Evolutionary conservation across 2,113 vertebrate species (phyloP), one percentile per base, ranked within the genome.

Genomic region (Pseudolaguvia tuberculata): DNA sequence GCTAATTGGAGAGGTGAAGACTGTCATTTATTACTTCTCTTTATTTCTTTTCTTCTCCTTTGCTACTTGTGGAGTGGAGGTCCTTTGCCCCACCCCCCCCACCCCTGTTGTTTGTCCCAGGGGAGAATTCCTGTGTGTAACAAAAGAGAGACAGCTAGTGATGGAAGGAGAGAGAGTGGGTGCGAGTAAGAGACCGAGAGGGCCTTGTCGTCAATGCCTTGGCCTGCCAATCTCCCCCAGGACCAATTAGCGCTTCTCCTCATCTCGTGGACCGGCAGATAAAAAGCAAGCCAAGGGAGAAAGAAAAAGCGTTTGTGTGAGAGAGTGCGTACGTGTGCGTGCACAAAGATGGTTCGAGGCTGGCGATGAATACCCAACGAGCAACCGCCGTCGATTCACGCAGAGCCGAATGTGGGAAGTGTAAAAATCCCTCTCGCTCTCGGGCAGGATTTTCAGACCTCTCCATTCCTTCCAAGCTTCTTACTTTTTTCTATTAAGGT

Each of bases 171-270:
- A 79, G 50, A 70, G 69, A 48, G 67, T 68, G 56, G 50, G 59
- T 68, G 62, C 39, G 61, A 66, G 70, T 66, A 55, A 73, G 70
- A 79, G 72, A 57, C 55, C 29, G 72, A 80, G 91, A 90, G 71
- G 89, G 75, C 85, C 84, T 80, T 91, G 90, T 88, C 90, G 92
- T 93, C 93, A 93, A 93, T 93, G 90, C 84, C 29, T 88, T 88
- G 84, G 90, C 90, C 93, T 92, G 91, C 87, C 91, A 88, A 89
- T 89, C 87, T 97, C 96, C 94, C 95, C 57, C 82, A 93, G 93
- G 94, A 95, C 94, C 95, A 96, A 96, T 95, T 97, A 97, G 92
- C 88, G 88, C 88, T 88, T 89, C 86, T 93, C 90, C 91, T 93
- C 92, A 93, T 94, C 94, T 95, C 87, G 86, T 91, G 89, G 93